Evolutionary conservation across 2,888 invertebrate species (phyloP).

Genomic region (Caenorhabditis wallacei): DNA sequence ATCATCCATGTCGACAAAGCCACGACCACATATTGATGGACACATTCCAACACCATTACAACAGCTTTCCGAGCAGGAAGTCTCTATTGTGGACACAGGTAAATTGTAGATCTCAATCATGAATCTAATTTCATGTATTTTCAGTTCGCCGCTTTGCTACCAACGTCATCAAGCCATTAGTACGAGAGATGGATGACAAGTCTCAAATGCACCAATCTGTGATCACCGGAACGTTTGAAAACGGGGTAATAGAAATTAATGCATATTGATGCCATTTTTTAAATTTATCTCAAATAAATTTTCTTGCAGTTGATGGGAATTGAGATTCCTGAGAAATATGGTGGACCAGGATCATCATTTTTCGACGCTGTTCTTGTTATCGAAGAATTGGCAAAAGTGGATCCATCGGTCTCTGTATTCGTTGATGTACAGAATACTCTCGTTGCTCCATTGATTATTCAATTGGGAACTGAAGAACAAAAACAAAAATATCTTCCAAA

Average conservation of each 20-base stretch:
- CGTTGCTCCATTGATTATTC: conserved; percentile 91
- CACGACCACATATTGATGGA: conserved; percentile 40
- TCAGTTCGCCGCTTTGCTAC: conserved; percentile 92
- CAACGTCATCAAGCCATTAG: conserved; percentile 92
- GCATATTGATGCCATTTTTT: not conserved
- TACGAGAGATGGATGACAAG: conserved; percentile 94
- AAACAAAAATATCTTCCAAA: conserved; percentile 93
- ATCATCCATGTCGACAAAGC: conserved; percentile 49
- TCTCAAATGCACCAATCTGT: conserved; percentile 89
- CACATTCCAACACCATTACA: conserved; percentile 55
- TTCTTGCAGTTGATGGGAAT: conserved; percentile 90
- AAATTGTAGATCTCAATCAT: not conserved
- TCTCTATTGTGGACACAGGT: conserved; percentile 61
- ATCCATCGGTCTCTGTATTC: conserved; percentile 92
- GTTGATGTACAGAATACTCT: conserved; percentile 97
- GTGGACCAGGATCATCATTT: conserved; percentile 91
- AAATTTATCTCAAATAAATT: not conserved
- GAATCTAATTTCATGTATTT: conserved; percentile 77
- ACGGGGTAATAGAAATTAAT: conserved; percentile 86
- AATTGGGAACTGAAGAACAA: conserved; percentile 92
- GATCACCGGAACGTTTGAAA: conserved; percentile 89
- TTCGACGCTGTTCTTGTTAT: conserved; percentile 93
- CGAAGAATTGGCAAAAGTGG: conserved; percentile 92
- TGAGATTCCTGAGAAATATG: conserved; percentile 91
- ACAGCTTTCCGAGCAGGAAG: conserved; percentile 63